phyloP scores from a whole-genome alignment of 2,888 invertebrate species.

The Creontiades dilutus region DNA sequence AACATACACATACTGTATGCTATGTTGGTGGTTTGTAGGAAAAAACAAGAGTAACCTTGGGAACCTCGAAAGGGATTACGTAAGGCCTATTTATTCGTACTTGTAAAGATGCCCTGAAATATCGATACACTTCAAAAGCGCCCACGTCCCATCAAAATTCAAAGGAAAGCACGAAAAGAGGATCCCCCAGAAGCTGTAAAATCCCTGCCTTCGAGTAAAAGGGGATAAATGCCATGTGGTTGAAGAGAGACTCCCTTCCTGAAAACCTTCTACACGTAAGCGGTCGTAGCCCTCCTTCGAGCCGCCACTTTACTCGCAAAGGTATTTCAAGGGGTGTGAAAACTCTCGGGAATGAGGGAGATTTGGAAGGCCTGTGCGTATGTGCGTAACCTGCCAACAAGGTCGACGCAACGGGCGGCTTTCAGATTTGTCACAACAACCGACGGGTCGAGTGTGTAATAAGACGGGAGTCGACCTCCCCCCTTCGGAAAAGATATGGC shows the following conservation, averaged over 20 bases:
- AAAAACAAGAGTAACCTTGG: too few relatives aligned
- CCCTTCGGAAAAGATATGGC: not conserved
- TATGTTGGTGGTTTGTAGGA: too few relatives aligned
- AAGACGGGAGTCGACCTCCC: not conserved
- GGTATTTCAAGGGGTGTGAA: slow-evolving; percentile 23
- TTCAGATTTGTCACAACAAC: slow-evolving; percentile 6
- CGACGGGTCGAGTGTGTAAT: slow-evolving; percentile 32
- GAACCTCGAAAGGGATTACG: too few relatives aligned
- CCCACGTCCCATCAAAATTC: not conserved
- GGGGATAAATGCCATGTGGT: not conserved
- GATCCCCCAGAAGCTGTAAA: not conserved
- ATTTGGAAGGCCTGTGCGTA: not conserved
- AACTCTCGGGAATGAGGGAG: not conserved
- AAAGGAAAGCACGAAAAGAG: not conserved
- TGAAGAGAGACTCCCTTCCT: not conserved
- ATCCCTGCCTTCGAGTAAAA: slow-evolving; percentile 20
- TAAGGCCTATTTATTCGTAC: not conserved
- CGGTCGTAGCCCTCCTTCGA: not conserved
- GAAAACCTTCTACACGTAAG: not conserved
- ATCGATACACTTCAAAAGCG: not conserved
- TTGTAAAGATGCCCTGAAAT: not conserved
- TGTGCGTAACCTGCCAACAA: slow-evolving; percentile 2
- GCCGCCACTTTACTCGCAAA: not conserved
- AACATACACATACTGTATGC: too few relatives aligned
- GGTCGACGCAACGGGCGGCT: not conserved